Conservation (phyloP, 2,113 vertebrate species). For the Cyprinodon brontotheroides region DNA sequence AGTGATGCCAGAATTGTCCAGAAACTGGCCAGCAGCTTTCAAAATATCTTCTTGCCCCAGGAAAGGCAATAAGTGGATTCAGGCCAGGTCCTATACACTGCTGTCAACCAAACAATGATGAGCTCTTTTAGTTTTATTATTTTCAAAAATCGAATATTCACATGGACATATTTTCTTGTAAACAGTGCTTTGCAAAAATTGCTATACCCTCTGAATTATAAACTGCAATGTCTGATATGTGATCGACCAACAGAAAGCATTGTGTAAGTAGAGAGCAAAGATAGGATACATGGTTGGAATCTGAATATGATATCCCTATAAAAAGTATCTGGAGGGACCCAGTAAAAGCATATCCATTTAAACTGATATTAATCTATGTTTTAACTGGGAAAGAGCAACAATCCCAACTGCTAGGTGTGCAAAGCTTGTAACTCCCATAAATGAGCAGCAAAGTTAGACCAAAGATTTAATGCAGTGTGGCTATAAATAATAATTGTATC, state of each 20-base stretch:
- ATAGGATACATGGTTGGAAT: neutral
- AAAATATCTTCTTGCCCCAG: constrained; percentile 42
- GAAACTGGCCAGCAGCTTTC: constrained; percentile 63
- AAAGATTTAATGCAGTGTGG: too few species aligned
- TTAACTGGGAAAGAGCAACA: too few species aligned
- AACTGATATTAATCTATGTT: too few species aligned
- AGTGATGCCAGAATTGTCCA: constrained; percentile 72
- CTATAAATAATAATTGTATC: too few species aligned
- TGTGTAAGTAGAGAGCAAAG: neutral
- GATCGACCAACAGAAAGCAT: neutral
- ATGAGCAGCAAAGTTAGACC: too few species aligned
- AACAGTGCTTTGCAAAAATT: neutral
- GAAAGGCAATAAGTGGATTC: constrained; percentile 50
- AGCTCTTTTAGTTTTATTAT: constrained; percentile 16
- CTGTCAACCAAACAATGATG: constrained; percentile 21
- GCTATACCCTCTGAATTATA: neutral
- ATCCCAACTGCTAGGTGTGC: too few species aligned
- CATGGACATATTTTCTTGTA: constrained; percentile 1
- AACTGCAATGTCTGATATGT: neutral
- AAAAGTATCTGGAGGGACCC: too few species aligned
- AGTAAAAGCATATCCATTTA: too few species aligned
- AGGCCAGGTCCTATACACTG: constrained; percentile 27
- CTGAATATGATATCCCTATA: neutral
- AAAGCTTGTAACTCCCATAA: too few species aligned
- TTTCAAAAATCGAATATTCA: constrained; percentile 16